phyloP scores from a whole-genome alignment of 2,888 invertebrate species.

The Cancer borealis region DNA sequence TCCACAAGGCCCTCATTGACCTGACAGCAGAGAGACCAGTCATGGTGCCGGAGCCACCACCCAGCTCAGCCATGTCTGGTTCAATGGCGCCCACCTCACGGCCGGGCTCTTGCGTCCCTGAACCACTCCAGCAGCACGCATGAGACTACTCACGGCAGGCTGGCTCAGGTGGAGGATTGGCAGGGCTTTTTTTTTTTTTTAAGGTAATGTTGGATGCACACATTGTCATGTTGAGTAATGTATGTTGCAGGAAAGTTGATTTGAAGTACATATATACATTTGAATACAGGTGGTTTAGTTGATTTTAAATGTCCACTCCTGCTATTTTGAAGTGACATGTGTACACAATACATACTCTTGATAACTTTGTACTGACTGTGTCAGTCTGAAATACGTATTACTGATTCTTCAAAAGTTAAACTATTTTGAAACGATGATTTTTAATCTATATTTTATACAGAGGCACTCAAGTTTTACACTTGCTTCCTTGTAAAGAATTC shows the following conservation, averaged over 20 bases:
- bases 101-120: constrained; percentile 73
- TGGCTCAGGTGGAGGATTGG: neutral
- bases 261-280: neutral
- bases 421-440: too few relatives aligned
- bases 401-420: neutral
- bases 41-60: constrained; percentile 67
- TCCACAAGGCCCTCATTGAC: constrained; percentile 79
- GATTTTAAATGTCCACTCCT: neutral
- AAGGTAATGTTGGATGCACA: neutral
- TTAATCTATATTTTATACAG: neutral
- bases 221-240: constrained; percentile 41
- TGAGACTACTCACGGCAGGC: constrained; percentile 3
- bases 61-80: constrained; percentile 63
- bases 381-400: neutral
- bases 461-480: neutral
- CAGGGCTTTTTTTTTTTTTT: neutral
- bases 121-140: constrained; percentile 59
- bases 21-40: constrained; percentile 79
- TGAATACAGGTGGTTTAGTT: neutral
- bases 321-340: neutral
- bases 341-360: neutral
- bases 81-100: constrained; percentile 60
- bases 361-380: neutral
- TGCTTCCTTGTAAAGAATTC: neutral
- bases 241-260: neutral